phyloP scores from a whole-genome alignment of 2,888 invertebrate species.

The Liodrosophila aerea region DNA sequence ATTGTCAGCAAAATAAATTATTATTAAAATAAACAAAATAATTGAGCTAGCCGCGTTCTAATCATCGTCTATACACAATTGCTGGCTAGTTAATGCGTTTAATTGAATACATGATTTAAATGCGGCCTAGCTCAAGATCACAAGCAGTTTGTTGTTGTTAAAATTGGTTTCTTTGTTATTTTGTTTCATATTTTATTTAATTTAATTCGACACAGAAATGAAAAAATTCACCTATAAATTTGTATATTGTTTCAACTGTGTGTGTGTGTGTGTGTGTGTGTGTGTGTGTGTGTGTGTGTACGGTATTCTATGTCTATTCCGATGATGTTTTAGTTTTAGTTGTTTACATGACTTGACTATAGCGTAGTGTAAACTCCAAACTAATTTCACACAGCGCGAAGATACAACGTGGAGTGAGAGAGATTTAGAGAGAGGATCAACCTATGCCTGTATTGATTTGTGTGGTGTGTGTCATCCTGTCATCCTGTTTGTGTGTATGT shows the following conservation, averaged over 20 bases:
- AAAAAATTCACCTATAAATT: conserved; percentile 75
- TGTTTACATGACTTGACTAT: conserved; percentile 42
- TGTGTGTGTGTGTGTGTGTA: conserved; percentile 12
- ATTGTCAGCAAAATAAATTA: too few relatives aligned
- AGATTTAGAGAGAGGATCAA: conserved; percentile 14
- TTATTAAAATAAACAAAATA: too few relatives aligned
- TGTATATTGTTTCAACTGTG: conserved; percentile 36
- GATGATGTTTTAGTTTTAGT: conserved; percentile 7
- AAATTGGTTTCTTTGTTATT: conserved; percentile 24
- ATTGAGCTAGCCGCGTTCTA: too few relatives aligned
- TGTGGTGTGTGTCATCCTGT: conserved; percentile 5
- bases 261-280: conserved; percentile 15
- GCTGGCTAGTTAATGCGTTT: too few relatives aligned
- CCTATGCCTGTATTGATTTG: conserved; percentile 21
- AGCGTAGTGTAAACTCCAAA: conserved; percentile 48
- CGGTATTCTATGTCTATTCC: conserved; percentile 7
- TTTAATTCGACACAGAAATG: conserved; percentile 50
- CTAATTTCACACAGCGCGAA: conserved; percentile 45
- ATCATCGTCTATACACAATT: too few relatives aligned
- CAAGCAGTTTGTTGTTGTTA: conserved; percentile 61
- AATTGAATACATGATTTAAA: conserved; percentile 27
- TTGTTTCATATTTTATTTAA: conserved; percentile 51
- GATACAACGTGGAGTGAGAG: background rate
- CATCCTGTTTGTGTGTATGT: conserved; percentile 14
- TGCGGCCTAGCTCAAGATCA: conserved; percentile 62